phyloP scores from a whole-genome alignment of 1,140 invertebrate species.

The Drosophila ficusphila region DNA sequence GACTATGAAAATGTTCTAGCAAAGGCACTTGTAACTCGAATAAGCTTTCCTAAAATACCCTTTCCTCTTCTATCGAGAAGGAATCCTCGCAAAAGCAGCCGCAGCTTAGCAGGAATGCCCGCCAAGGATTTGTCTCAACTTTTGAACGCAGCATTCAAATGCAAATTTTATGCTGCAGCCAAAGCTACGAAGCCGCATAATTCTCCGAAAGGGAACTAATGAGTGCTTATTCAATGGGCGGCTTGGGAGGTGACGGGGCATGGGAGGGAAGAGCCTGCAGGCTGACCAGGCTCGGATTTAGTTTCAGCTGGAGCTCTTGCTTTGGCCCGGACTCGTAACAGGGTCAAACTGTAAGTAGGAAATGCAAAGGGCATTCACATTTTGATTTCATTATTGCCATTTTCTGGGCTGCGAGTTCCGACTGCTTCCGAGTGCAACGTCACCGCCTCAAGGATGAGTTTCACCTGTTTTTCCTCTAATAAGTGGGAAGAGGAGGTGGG shows the following conservation, averaged over 20 bases:
- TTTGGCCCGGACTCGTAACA: slow-evolving; percentile 34
- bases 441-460: slow-evolving; percentile 35
- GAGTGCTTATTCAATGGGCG: slow-evolving; percentile 45
- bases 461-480: slow-evolving; percentile 32
- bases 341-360: slow-evolving; percentile 76
- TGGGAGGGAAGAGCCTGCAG: slow-evolving; percentile 4
- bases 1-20: not conserved
- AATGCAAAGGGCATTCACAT: slow-evolving; percentile 82
- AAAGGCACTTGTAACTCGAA: not conserved
- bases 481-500: slow-evolving; percentile 5
- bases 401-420: slow-evolving; percentile 38
- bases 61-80: slow-evolving; percentile 1
- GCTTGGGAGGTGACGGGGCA: not conserved
- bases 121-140: slow-evolving; percentile 14
- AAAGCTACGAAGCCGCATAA: slow-evolving; percentile 17
- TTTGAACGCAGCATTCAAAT: slow-evolving; percentile 28
- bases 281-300: slow-evolving; percentile 14
- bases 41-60: not conserved
- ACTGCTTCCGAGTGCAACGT: slow-evolving; percentile 66
- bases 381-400: slow-evolving; percentile 79
- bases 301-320: not conserved
- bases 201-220: slow-evolving; percentile 62
- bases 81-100: not conserved
- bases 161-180: slow-evolving; percentile 33
- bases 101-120: slow-evolving; percentile 1